Percentiles rank a stretch among this genome's conserved stretches.
These are phyloP conservation scores for Palloptera scutellata DNA, from an alignment of 2,888 invertebrate species.

Conservation along the genomic window DNA sequence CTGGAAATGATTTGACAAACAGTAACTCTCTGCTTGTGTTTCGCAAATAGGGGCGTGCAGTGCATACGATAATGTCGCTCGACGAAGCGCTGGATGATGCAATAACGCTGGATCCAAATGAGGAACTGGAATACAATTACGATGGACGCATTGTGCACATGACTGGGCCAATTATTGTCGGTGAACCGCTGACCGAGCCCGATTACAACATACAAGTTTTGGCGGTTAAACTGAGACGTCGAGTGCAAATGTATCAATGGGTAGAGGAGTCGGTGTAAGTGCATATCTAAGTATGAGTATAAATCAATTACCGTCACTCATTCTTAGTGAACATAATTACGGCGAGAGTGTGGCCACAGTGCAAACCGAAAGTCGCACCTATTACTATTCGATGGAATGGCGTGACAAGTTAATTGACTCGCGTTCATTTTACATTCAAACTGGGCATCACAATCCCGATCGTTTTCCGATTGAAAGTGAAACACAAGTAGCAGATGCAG, in stretches of 20 bases:
- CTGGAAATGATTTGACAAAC: background rate
- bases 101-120: constrained; percentile 69
- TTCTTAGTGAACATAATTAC: constrained; percentile 59
- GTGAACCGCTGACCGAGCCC: constrained; percentile 84
- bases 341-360: constrained; percentile 65
- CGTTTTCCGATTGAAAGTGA: constrained; percentile 77
- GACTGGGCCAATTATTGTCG: constrained; percentile 75
- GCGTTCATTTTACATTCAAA: constrained; percentile 76
- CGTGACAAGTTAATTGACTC: constrained; percentile 83
- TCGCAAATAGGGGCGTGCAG: constrained; percentile 74
- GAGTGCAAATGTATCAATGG: constrained; percentile 96
- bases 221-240: constrained; percentile 82
- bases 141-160: constrained; percentile 82
- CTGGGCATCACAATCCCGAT: constrained; percentile 84
- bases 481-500: constrained; percentile 77
- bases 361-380: constrained; percentile 71
- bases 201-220: constrained; percentile 86
- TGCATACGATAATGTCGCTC: constrained; percentile 78
- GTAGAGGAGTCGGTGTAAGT: constrained; percentile 72
- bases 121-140: constrained; percentile 74
- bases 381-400: constrained; percentile 88
- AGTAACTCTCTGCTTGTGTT: background rate
- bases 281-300: background rate
- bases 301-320: background rate
- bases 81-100: constrained; percentile 75